Percentiles rank a stretch among this genome's conserved stretches.
phyloP scores from a whole-genome alignment of 2,888 invertebrate genomes.

The Anticlea derivata region DNA sequence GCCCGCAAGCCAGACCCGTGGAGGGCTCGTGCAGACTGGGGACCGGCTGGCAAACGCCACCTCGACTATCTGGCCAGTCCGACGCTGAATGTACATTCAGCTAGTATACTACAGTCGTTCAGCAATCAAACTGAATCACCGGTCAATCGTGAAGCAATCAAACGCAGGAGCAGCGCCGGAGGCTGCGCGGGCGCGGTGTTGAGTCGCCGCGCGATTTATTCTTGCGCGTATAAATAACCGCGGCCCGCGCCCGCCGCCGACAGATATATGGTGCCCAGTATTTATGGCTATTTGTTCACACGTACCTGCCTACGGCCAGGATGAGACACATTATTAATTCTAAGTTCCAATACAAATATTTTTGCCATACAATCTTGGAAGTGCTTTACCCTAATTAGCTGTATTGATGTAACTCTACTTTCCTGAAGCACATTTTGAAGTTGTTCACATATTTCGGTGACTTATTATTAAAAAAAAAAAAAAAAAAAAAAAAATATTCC shows the following conservation, averaged over 20 bases:
- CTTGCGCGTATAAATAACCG: conserved; percentile 66
- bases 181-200: conserved; percentile 60
- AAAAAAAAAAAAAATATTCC: too few species aligned
- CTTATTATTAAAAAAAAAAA: too few species aligned
- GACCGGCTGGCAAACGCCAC: too few species aligned
- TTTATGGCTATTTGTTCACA: conserved; percentile 19
- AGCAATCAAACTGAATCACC: conserved; percentile 9
- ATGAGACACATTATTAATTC: background rate
- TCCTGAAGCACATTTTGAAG: too few species aligned
- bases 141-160: conserved; percentile 14
- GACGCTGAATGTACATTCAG: background rate
- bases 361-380: too few species aligned
- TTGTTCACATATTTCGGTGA: too few species aligned
- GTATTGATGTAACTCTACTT: too few species aligned
- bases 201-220: conserved; percentile 67
- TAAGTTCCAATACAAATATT: too few species aligned
- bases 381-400: too few species aligned
- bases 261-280: conserved; percentile 21
- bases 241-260: conserved; percentile 18
- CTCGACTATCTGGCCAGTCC: too few species aligned
- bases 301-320: background rate
- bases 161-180: conserved; percentile 32
- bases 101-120: background rate
- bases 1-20: too few species aligned
- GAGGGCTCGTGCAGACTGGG: too few species aligned